Percentiles rank a stretch among this genome's conserved stretches.
phyloP scores from a whole-genome alignment of 2,797 vertebrate species.

The Neosilurus hyrtlii region DNA sequence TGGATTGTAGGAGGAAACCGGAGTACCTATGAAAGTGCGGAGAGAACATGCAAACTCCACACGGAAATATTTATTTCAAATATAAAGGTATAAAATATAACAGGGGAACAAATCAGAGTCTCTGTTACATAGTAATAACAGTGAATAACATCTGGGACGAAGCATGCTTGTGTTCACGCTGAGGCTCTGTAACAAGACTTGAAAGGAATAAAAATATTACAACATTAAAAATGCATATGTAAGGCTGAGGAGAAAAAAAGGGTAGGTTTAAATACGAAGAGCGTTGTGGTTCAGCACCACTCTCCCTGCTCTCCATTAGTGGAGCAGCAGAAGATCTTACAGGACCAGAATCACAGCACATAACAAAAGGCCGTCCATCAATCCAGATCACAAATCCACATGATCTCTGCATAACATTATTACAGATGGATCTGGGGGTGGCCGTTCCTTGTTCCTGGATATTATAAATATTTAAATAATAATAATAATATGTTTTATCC shows the following conservation, averaged over 20 bases:
- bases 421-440: not conserved
- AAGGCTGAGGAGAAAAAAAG: no score
- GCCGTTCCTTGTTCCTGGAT: not conserved
- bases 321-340: not conserved
- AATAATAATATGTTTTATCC: not conserved
- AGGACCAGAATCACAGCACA: not conserved
- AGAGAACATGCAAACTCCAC: no score
- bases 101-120: not conserved
- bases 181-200: not conserved
- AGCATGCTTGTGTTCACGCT: not conserved
- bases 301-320: not conserved
- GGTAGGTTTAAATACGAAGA: not conserved
- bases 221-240: not conserved
- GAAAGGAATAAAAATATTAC: not conserved
- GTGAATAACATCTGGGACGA: not conserved
- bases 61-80: no score
- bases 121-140: not conserved
- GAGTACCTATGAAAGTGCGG: no score
- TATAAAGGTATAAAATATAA: no score
- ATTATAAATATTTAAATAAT: not conserved
- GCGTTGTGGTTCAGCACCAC: not conserved
- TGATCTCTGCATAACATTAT: not conserved
- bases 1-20: no score
- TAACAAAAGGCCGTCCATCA: slow-evolving; percentile 8
- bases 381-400: not conserved